Base-by-base conservation (phyloP, 2,888 invertebrate genomes). In the Prosapia bicincta region DNA sequence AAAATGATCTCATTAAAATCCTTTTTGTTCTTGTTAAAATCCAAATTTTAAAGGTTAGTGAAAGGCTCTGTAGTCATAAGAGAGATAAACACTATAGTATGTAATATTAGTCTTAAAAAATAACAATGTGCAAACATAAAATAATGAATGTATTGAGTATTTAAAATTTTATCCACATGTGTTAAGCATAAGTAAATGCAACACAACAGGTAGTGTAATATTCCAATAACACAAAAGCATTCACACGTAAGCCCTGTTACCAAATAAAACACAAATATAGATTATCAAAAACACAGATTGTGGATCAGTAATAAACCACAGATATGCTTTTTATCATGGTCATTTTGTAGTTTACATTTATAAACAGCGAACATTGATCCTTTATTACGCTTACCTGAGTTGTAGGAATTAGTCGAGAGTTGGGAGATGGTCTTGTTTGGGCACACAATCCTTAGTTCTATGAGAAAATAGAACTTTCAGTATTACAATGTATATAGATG, bases 361-460 rank as follows among this genome's bases (percentile, higher is more conserved):
- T 38, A n/a, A 54, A 54, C 54, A 54, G 54, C 54, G 54, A 54
- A 54, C 54, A 54, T 3, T 54, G 54, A 54, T 1, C 54, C 54
- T 54, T 54, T 20, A 20, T 54, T 54, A 20, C n/a, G 75, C 82
- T 86, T 91, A 91, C 91, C 91, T 91, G 91, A 90, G 84, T 89
- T 88, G 86, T 90, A 91, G 81, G 91, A 91, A 86, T 90, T 91
- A 86, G 91, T 90, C 84, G 91, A 91, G 82, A 90, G 89, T 87
- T 91, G 91, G 84, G 90, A 91, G 86, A 89, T 90, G 86, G 90
- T 89, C 90, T 91, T 91, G 87, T 91, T 90, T 85, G 91, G 91
- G 88, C 91, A 91, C 87, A 90, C 88, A 89, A 91, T 90, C 90
- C 91, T 90, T 89, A 91, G 89, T 88, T 91, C 91, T 91, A 89